Evolutionary conservation across 2,888 invertebrate genomes (phyloP).

Genomic region (Imbricaverruca yamaguchii): DNA sequence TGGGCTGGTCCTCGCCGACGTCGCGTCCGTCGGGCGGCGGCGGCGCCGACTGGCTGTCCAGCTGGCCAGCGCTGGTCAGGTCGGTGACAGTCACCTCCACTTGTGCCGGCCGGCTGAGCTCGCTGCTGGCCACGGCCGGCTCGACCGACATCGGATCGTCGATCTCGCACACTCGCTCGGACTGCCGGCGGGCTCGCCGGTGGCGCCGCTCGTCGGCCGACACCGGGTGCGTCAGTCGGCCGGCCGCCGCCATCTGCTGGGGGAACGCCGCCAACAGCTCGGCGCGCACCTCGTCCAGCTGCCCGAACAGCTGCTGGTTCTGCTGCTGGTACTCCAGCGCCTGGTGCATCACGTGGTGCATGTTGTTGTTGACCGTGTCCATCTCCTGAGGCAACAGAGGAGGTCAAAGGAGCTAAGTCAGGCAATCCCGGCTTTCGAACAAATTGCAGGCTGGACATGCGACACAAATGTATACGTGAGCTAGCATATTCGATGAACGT

Average conservation of each 20-base stretch:
- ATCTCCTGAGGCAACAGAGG: neutral
- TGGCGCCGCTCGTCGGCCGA: neutral
- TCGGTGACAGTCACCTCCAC: neutral
- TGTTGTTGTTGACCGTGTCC: constrained; percentile 17
- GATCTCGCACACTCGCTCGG: neutral
- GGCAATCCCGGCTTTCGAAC: too few species aligned
- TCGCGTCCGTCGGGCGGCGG: neutral
- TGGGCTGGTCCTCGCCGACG: neutral
- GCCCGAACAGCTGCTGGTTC: constrained; percentile 1
- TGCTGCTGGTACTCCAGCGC: constrained; percentile 5
- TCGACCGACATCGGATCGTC: neutral
- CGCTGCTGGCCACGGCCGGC: neutral
- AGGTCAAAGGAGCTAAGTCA: too few species aligned
- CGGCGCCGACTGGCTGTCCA: neutral
- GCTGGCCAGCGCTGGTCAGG: neutral
- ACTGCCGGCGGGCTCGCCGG: neutral
- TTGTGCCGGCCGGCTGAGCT: neutral
- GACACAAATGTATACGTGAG: too few species aligned
- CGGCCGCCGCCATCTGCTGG: neutral
- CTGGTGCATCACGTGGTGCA: constrained; percentile 12
- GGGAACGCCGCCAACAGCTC: constrained; percentile 8
- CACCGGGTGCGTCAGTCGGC: neutral
- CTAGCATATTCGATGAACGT: too few species aligned
- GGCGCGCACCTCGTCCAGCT: neutral
- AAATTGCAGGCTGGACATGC: too few species aligned